Conservation (phyloP, 2,797 vertebrate species). For the Gephyroberyx darwinii region DNA sequence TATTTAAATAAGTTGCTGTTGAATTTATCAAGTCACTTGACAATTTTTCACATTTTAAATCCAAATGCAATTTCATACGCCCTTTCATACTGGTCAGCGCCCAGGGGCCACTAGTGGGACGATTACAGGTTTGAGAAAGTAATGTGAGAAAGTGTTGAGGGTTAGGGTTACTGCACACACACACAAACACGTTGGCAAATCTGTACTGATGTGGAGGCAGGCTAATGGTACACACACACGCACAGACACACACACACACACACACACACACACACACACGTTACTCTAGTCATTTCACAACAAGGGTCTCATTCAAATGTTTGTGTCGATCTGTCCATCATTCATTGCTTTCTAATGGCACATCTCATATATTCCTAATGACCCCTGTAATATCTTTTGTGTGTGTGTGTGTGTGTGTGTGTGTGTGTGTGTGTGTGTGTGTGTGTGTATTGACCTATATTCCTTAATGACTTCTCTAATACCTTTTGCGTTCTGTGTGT, state of each 20-base stretch:
- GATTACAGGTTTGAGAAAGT: too few relatives aligned
- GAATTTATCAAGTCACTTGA: too few relatives aligned
- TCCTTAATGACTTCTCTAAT: too few relatives aligned
- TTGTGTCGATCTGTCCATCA: conserved; percentile 43
- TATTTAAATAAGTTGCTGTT: too few relatives aligned
- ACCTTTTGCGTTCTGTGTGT: too few relatives aligned
- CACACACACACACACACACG: conserved; percentile 5
- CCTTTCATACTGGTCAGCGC: too few relatives aligned
- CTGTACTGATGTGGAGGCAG: not conserved
- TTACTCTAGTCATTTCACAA: conserved; percentile 33
- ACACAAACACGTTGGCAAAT: too few relatives aligned
- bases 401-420: conserved; percentile 38
- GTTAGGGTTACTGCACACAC: too few relatives aligned
- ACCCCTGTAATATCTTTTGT: conserved; percentile 56
- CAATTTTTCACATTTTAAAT: too few relatives aligned
- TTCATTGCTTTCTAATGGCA: conserved; percentile 45
- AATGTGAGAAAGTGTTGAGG: too few relatives aligned
- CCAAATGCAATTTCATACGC: too few relatives aligned
- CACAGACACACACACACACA: conserved; percentile 1
- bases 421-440: conserved; percentile 9
- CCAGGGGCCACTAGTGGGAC: too few relatives aligned
- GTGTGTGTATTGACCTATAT: conserved; percentile 15
- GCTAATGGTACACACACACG: not conserved
- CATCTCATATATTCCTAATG: conserved; percentile 56
- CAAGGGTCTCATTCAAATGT: conserved; percentile 27